These are phyloP conservation scores for Amphipoea lucens DNA, from an alignment of 2,888 invertebrate species.

Conservation along the genomic window DNA sequence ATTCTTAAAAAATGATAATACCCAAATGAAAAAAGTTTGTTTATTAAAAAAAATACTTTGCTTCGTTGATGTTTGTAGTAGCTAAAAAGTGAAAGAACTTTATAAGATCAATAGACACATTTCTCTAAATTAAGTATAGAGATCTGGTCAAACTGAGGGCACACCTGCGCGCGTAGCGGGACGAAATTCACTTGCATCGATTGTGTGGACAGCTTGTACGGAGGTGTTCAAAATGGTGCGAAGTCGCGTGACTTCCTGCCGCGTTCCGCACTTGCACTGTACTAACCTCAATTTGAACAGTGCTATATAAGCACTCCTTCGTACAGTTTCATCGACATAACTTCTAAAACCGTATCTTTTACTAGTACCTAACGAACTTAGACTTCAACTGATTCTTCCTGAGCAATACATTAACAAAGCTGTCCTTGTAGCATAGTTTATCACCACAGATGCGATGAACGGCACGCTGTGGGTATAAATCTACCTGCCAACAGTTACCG, in stretches of 20 bases:
- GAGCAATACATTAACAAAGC: conserved; percentile 23
- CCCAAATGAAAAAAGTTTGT: too few species aligned
- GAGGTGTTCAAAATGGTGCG: background rate
- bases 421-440: conserved; percentile 28
- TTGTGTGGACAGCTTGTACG: background rate
- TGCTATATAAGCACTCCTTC: background rate
- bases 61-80: background rate
- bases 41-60: background rate
- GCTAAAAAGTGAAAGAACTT: background rate
- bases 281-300: background rate
- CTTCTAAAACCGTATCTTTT: background rate
- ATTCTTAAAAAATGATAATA: background rate
- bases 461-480: conserved; percentile 45
- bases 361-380: conserved; percentile 2
- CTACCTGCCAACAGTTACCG: conserved; percentile 29
- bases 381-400: conserved; percentile 8
- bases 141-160: background rate
- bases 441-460: conserved; percentile 23
- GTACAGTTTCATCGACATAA: background rate
- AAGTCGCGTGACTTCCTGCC: background rate
- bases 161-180: background rate
- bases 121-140: background rate
- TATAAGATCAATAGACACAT: background rate
- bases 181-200: background rate
- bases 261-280: background rate